Base-by-base conservation (phyloP, 2,888 invertebrate species). In the Eremobia ochroleuca region DNA sequence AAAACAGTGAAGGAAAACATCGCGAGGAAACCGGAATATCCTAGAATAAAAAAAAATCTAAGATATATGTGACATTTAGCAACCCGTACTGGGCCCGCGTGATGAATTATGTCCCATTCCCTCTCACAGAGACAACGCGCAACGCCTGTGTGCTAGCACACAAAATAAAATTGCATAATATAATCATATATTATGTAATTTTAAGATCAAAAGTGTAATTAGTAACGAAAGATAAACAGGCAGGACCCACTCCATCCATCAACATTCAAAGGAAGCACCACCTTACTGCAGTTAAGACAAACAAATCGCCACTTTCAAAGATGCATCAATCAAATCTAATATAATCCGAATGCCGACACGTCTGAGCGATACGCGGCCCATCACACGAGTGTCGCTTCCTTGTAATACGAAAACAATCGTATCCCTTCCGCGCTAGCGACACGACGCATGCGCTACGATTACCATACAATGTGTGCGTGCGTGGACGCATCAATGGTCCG, bases 391-490 rank as follows among this genome's bases (percentile, higher is more conserved):
- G 87, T 89, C 77, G 80, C 82, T 87, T 88, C 88, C 87, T 81
- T 86, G 87, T 85, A 89, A 88, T 85, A 88, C 78, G 73, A 87
- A 90, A 88, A 92, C 92, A 91, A 91, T 91, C 88, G 90, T 66
- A 91, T 89, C 90, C 81, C 86, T 89, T 88, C 89, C 89, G 88
- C 76, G 85, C 87, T 76, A 88, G 81, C 88, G 83, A 88, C 88
- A 84, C 87, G 81, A 77, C 73, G 87, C 90, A 90, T 89, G 91
- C 91, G 89, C 90, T 87, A 85, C 90, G 90, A 96, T 96, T 96
- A 95, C 90, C 96, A 96, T 96, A 96, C 96, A 96, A 96, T 96
- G 94, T 90, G 91, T 90, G 94, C 95, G 95, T 95, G 95, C 93
- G 89, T 90, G 87, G 85, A 93, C 90, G 91, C 93, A 92, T 94